Percentiles rank a stretch among this genome's conserved stretches.
These are phyloP conservation scores for Drosophila busckii DNA, from an alignment of 1,140 invertebrate species.

Conservation along the genomic window DNA sequence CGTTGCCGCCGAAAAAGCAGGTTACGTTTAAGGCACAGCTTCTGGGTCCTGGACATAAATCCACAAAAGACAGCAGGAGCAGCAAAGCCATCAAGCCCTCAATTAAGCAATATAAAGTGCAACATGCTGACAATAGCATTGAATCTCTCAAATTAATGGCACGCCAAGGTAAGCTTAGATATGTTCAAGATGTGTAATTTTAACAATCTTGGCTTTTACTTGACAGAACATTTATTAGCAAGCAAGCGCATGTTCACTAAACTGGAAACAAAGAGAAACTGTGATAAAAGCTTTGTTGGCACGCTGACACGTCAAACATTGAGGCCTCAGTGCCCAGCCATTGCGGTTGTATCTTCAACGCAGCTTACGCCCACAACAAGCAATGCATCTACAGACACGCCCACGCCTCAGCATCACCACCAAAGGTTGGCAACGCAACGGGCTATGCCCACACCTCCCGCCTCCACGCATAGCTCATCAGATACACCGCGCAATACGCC, in stretches of 20 bases:
- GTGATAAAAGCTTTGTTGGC: constrained; percentile 27
- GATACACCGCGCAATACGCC: constrained; percentile 13
- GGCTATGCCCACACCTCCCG: constrained; percentile 48
- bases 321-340: too few relatives aligned
- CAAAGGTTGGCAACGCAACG: constrained; percentile 5
- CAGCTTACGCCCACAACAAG: constrained; percentile 54
- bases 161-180: constrained; percentile 27
- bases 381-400: constrained; percentile 50
- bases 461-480: constrained; percentile 52
- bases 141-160: constrained; percentile 36
- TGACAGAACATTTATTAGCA: constrained; percentile 45
- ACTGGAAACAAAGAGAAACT: constrained; percentile 37
- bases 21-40: constrained; percentile 43
- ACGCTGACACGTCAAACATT: too few relatives aligned
- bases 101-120: constrained; percentile 38
- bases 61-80: not conserved
- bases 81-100: constrained; percentile 31
- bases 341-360: too few relatives aligned
- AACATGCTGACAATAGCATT: constrained; percentile 18
- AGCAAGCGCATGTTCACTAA: constrained; percentile 54
- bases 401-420: constrained; percentile 18
- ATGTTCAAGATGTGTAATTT: not conserved
- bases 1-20: constrained; percentile 44
- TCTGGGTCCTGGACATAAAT: constrained; percentile 27
- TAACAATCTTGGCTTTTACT: not conserved